Conservation (phyloP, 1,140 invertebrate genomes). For the Muscidifurax raptorellus region DNA sequence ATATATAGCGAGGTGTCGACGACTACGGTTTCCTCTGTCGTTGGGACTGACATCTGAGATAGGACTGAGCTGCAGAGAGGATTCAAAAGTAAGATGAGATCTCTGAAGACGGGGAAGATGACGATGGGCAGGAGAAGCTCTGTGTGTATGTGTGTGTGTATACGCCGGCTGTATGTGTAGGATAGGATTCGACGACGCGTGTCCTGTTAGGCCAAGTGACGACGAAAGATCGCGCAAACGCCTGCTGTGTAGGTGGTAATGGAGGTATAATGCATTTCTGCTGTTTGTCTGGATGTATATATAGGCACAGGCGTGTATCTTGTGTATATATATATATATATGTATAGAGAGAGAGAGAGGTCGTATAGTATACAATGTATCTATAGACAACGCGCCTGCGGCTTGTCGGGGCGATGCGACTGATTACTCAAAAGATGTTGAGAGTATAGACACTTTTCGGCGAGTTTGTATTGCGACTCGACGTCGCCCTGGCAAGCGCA, state of each 20-base stretch:
- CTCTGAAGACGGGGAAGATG: background rate
- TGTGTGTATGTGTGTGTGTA: background rate
- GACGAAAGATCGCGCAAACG: background rate
- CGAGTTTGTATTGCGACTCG: too few species aligned
- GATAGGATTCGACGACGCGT: background rate
- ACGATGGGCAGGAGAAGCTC: background rate
- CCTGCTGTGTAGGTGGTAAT: background rate
- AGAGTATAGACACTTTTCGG: too few species aligned
- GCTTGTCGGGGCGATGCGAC: too few species aligned
- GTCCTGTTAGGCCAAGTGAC: conserved; percentile 18
- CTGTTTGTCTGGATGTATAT: background rate
- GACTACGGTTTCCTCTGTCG: background rate
- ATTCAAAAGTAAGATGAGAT: conserved; percentile 39
- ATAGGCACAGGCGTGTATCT: background rate
- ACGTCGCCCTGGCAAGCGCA: too few species aligned
- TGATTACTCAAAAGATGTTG: too few species aligned
- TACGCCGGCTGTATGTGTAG: background rate
- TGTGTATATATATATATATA: background rate
- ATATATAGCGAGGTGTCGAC: background rate
- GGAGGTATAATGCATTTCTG: background rate
- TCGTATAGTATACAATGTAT: too few species aligned
- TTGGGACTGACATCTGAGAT: background rate
- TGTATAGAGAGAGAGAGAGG: too few species aligned
- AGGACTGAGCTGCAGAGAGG: background rate
- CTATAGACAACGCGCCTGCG: too few species aligned